These are phyloP conservation scores for Pteropus alecto DNA, from an alignment of 2,113 vertebrate genomes.

Conservation along the genomic window DNA sequence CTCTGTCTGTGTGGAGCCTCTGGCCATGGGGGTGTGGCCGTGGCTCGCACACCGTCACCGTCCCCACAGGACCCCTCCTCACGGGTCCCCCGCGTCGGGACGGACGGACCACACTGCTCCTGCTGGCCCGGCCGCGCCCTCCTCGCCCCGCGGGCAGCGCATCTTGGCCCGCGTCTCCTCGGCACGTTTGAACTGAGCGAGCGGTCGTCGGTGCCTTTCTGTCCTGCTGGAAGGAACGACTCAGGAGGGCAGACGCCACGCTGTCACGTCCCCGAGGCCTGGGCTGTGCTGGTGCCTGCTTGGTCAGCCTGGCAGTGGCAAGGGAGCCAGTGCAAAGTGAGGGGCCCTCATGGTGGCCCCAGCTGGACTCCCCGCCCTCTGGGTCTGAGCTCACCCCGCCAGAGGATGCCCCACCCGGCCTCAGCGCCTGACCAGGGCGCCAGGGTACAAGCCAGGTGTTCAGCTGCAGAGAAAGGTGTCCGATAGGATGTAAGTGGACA, in stretches of 20 bases:
- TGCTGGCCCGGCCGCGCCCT: too few species aligned
- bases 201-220: too few species aligned
- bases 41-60: fast-evolving
- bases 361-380: too few species aligned
- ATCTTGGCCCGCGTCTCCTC: too few species aligned
- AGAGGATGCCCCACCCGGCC: not conserved
- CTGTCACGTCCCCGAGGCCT: not conserved
- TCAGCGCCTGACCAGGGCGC: too few species aligned
- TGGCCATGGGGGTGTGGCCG: not conserved
- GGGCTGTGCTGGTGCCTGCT: too few species aligned
- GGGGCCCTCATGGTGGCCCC: too few species aligned
- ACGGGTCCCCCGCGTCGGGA: too few species aligned
- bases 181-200: too few species aligned
- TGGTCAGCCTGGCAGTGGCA: not conserved
- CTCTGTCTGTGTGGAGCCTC: fast-evolving
- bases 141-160: too few species aligned
- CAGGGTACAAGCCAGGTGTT: not conserved
- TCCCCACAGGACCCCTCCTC: fast-evolving
- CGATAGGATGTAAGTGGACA: fast-evolving
- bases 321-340: not conserved
- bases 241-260: not conserved
- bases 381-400: too few species aligned
- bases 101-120: too few species aligned
- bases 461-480: not conserved
- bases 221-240: fast-evolving